These are phyloP conservation scores for Scomber colias DNA, from an alignment of 2,113 vertebrate species.

Conservation along the genomic window DNA sequence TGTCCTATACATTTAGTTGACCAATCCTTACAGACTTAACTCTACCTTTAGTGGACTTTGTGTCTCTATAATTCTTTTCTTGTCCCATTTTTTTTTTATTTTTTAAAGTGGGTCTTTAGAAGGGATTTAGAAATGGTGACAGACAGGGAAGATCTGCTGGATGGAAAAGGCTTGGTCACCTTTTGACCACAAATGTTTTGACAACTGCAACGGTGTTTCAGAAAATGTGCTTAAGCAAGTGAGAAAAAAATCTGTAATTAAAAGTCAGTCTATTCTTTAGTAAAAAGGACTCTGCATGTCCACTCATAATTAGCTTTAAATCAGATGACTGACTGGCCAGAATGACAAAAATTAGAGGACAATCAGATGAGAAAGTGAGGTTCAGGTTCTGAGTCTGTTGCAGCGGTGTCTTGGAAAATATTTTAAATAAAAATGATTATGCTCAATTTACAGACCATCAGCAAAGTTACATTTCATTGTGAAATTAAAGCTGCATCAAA, in stretches of 20 bases:
- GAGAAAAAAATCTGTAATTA: neutral
- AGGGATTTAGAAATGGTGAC: no score
- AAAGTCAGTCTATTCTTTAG: neutral
- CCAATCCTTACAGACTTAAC: no score
- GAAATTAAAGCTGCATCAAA: neutral
- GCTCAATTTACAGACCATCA: slow-evolving; percentile 9
- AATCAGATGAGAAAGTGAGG: slow-evolving; percentile 1
- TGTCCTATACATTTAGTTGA: no score
- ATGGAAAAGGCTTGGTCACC: no score
- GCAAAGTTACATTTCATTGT: neutral
- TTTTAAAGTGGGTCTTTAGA: no score
- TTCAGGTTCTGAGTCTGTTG: neutral
- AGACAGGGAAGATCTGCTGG: no score
- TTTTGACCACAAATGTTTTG: neutral
- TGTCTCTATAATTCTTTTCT: no score
- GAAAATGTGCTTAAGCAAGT: neutral
- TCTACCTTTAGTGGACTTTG: no score
- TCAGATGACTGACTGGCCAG: slow-evolving; percentile 7
- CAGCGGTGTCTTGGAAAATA: slow-evolving; percentile 8
- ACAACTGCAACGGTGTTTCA: neutral
- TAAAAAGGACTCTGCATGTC: neutral
- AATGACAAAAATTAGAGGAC: slow-evolving; percentile 4
- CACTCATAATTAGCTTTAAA: neutral
- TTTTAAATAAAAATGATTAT: slow-evolving; percentile 8
- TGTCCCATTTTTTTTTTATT: no score